phyloP scores from a whole-genome alignment of 2,888 invertebrate genomes.

The Boloria selene region DNA sequence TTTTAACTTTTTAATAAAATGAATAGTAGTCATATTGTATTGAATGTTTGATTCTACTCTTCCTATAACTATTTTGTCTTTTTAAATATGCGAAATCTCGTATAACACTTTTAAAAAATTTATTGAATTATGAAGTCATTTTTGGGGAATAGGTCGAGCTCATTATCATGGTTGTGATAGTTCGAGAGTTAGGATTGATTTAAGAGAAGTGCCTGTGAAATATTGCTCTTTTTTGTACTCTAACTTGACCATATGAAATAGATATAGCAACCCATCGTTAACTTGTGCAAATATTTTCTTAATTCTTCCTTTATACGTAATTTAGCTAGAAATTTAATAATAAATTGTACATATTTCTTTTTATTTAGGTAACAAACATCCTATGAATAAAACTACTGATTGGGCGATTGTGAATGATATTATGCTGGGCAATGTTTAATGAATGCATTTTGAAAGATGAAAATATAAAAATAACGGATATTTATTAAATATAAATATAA shows the following conservation, averaged over 20 bases:
- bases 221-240: conserved; percentile 4
- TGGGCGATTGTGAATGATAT: not conserved
- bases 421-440: too few relatives aligned
- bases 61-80: too few relatives aligned
- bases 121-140: conserved; percentile 4
- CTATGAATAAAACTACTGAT: conserved; percentile 4
- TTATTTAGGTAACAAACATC: conserved; percentile 1
- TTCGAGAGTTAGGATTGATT: conserved; percentile 52
- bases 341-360: conserved; percentile 19
- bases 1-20: too few relatives aligned
- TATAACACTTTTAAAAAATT: not conserved
- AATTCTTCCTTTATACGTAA: conserved; percentile 27
- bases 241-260: conserved; percentile 1
- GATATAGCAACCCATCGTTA: not conserved
- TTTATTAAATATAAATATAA: too few relatives aligned
- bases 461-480: too few relatives aligned
- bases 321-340: conserved; percentile 23
- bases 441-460: too few relatives aligned
- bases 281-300: conserved; percentile 4
- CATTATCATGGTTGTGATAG: conserved; percentile 75
- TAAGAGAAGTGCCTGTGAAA: conserved; percentile 63
- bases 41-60: too few relatives aligned
- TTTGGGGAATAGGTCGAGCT: conserved; percentile 49
- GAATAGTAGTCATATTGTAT: too few relatives aligned
- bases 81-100: not conserved